Evolutionary conservation across 2,797 vertebrate genomes (phyloP), one percentile per base, ranked within the genome.

Genomic region (Argya squamiceps): DNA sequence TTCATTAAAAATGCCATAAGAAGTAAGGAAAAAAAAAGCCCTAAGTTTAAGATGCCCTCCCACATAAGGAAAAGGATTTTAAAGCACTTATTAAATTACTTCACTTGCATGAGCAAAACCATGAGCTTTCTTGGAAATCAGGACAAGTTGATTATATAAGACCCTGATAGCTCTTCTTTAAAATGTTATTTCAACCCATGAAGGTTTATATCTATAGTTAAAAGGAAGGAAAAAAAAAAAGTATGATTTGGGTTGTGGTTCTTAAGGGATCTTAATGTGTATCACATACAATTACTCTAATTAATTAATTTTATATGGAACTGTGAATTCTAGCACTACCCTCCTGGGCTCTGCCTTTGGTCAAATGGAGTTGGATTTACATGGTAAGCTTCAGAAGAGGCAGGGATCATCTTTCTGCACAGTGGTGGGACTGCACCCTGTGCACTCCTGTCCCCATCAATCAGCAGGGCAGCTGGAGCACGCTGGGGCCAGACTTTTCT

Each of bases 61-160:
- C 87, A 98, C 97, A 89, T 97, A 96, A 96, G 94, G 93, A 92
- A 97, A 91, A 96, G 88, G 96, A 94, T 97, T 97, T 97, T 97
- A 87, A 96, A 97, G 96, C 90, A 97, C 92, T 97, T 97, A 98
- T 96, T 97, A 96, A 97, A 97, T 97, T 96, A 97, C 85, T 98
- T 97, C 76, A 97, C 95, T 97, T 96, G 92, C 93, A 97, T 97
- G 90, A 97, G 91, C 93, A 97, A 97, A 97, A 98, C 95, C 94
- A 97, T 94, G 91, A 97, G 96, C 89, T 96, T 98, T 98, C 97
- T 96, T 98, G 96, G 96, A 98, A 98, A 97, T 96, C 87, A 92
- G 94, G 90, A 95, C 95, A 97, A 95, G 82, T 83, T 91, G 95
- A 89, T 98, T 97, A 98, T 96, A 41, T 97, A 98, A 97, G 92